Conservation (phyloP, 2,113 vertebrate species). For the Bujurquina vittata region DNA sequence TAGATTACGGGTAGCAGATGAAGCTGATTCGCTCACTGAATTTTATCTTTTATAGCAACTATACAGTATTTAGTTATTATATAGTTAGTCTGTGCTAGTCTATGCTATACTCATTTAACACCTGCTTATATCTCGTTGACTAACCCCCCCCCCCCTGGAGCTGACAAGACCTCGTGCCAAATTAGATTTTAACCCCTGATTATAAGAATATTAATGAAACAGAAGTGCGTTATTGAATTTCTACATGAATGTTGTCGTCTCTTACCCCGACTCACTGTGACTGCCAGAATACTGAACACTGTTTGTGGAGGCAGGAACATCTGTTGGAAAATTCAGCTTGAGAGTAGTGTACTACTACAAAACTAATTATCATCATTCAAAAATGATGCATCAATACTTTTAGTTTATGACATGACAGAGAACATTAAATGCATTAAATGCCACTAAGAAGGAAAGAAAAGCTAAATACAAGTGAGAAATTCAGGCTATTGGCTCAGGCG, state of each 20-base stretch:
- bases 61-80: too few species aligned
- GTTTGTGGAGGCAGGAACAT: slow-evolving; percentile 77
- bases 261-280: slow-evolving; percentile 83
- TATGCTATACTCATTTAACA: too few species aligned
- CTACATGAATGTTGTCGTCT: background rate
- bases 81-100: too few species aligned
- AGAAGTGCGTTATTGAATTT: background rate
- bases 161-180: background rate
- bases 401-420: background rate
- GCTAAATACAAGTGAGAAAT: too few species aligned
- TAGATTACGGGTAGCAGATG: too few species aligned
- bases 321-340: slow-evolving; percentile 74
- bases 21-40: too few species aligned
- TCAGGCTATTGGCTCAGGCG: too few species aligned
- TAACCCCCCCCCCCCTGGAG: too few species aligned
- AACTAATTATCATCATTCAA: background rate
- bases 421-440: background rate
- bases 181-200: background rate
- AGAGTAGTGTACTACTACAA: background rate
- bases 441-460: too few species aligned
- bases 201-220: background rate
- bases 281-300: slow-evolving; percentile 70
- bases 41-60: too few species aligned
- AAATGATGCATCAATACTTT: background rate
- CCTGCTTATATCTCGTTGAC: too few species aligned